Conservation (phyloP, 2,797 vertebrate species). For the Bradypus variegatus region DNA sequence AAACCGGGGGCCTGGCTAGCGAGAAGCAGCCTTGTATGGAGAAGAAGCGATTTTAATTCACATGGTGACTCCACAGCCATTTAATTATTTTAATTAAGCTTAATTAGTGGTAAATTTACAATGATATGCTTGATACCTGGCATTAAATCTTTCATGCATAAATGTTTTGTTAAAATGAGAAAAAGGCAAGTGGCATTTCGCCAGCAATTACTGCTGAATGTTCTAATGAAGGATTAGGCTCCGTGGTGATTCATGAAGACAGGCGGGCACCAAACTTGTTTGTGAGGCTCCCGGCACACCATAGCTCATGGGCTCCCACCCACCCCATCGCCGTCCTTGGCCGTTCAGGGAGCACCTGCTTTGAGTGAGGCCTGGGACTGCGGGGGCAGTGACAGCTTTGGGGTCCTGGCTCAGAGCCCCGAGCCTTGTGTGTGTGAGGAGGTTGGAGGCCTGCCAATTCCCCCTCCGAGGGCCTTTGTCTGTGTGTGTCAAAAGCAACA, state of each 20-base stretch:
- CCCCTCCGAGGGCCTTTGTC: not conserved
- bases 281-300: slow-evolving; percentile 51
- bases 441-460: not conserved
- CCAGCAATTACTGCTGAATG: slow-evolving; percentile 87
- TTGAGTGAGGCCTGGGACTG: not conserved
- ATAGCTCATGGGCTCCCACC: not conserved
- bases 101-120: slow-evolving; percentile 97
- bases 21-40: slow-evolving; percentile 42
- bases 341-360: not conserved
- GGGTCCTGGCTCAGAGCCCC: not conserved
- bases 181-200: slow-evolving; percentile 75
- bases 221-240: slow-evolving; percentile 82
- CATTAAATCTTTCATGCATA: slow-evolving; percentile 95
- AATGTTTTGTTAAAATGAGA: slow-evolving; percentile 90
- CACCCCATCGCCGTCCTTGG: not conserved
- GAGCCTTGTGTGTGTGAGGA: not conserved
- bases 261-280: slow-evolving; percentile 77
- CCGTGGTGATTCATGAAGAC: slow-evolving; percentile 77
- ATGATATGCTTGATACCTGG: slow-evolving; percentile 95
- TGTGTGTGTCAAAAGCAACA: not conserved
- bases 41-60: slow-evolving; percentile 77
- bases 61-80: slow-evolving; percentile 85
- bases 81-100: slow-evolving; percentile 95
- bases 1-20: slow-evolving; percentile 43
- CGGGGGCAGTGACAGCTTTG: not conserved